Evolutionary conservation across 2,888 invertebrate species (phyloP).

Genomic region (Leptinotarsa haldemani): DNA sequence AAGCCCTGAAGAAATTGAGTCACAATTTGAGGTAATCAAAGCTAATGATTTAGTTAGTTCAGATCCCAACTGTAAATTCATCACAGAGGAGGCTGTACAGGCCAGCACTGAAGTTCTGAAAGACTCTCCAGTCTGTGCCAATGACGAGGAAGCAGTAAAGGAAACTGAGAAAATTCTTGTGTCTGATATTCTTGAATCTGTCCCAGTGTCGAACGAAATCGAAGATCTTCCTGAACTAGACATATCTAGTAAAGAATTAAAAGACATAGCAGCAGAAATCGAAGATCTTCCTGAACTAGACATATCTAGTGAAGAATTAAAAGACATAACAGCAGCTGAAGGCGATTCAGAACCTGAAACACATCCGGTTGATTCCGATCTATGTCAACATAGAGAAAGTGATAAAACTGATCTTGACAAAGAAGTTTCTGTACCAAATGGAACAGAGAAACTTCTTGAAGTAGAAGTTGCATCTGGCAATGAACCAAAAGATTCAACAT

Average conservation of each 20-base stretch:
- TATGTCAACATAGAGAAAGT: too few species aligned
- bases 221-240: slow-evolving; percentile 2
- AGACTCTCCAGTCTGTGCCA: neutral
- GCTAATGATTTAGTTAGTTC: slow-evolving; percentile 4
- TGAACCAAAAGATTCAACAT: too few species aligned
- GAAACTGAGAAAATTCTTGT: slow-evolving; percentile 16
- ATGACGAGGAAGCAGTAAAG: too few species aligned
- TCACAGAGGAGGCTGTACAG: neutral
- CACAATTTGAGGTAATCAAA: slow-evolving; percentile 23
- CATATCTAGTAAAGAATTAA: neutral
- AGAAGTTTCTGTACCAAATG: neutral
- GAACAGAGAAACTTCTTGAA: too few species aligned
- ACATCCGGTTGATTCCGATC: too few species aligned
- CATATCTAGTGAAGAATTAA: neutral
- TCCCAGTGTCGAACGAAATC: neutral
- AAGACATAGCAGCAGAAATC: slow-evolving; percentile 1
- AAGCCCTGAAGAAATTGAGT: too few species aligned
- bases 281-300: neutral
- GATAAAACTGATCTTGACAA: too few species aligned
- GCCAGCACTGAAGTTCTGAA: neutral
- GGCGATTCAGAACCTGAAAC: slow-evolving; percentile 1
- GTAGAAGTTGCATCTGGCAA: too few species aligned
- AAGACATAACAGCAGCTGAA: slow-evolving; percentile 12
- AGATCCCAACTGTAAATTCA: slow-evolving; percentile 10
- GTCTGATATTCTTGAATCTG: neutral